Evolutionary conservation across 1,140 invertebrate genomes (phyloP).

Genomic region (Rhizoglyphus robini): DNA sequence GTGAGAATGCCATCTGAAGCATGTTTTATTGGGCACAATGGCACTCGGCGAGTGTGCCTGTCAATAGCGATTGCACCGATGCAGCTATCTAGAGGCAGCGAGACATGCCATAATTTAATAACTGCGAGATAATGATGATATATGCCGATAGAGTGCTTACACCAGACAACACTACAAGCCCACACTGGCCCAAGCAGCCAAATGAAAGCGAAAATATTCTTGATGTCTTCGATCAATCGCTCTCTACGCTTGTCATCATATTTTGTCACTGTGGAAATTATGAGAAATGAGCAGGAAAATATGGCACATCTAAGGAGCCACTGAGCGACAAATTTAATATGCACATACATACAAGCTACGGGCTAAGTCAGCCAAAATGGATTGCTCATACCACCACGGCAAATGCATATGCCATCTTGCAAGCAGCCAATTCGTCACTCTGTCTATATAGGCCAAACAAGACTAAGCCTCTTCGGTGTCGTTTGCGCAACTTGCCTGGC

Average conservation of each 20-base stretch:
- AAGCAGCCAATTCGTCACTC: no score
- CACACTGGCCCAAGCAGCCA: no score
- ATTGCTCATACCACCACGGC: no score
- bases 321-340: conserved; percentile 7
- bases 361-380: no score
- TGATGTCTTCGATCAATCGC: conserved; percentile 14
- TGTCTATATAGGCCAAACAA: no score
- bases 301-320: background rate
- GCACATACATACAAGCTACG: background rate
- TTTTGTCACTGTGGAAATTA: conserved; percentile 9
- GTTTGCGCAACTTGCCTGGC: no score
- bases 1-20: background rate
- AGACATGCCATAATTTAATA: conserved; percentile 15
- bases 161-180: background rate
- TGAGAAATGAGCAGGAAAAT: conserved; percentile 5
- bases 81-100: background rate
- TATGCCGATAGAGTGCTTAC: conserved; percentile 9
- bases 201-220: background rate
- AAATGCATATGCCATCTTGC: no score
- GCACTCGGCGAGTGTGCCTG: background rate
- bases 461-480: no score
- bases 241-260: background rate
- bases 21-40: background rate
- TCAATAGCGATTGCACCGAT: background rate
- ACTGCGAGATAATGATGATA: conserved; percentile 14